A percentile compares a stretch with the other conserved stretches of the same genome.
Conservation (phyloP, 2,888 invertebrate species). For the Morpho helenor region DNA sequence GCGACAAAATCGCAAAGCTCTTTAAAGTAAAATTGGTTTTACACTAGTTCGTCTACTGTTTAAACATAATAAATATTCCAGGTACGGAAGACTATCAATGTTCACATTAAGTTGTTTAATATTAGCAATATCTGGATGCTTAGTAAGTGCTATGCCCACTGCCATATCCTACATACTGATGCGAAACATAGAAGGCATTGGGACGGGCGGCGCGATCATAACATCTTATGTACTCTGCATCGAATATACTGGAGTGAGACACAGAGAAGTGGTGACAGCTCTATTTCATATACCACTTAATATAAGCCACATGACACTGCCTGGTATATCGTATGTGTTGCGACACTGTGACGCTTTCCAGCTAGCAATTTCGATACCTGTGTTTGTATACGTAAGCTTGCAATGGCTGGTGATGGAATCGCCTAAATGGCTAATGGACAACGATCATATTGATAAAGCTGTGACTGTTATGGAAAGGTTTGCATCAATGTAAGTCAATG, state of each 20-base stretch:
- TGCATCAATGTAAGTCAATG: slow-evolving; percentile 47
- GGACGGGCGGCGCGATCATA: slow-evolving; percentile 55
- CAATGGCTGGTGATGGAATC: slow-evolving; percentile 50
- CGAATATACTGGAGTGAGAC: slow-evolving; percentile 48
- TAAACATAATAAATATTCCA: slow-evolving; percentile 30
- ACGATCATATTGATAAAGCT: slow-evolving; percentile 40
- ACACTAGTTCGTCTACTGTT: no score
- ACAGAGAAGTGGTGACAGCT: slow-evolving; percentile 53
- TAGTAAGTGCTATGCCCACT: slow-evolving; percentile 47
- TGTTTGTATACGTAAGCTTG: slow-evolving; percentile 40
- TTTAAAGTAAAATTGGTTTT: no score
- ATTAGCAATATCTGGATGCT: slow-evolving; percentile 42
- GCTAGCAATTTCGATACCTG: slow-evolving; percentile 49
- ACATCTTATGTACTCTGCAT: slow-evolving; percentile 52
- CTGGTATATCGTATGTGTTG: slow-evolving; percentile 53
- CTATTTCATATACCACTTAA: slow-evolving; percentile 56
- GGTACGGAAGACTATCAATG: slow-evolving; percentile 49
- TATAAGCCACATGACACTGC: slow-evolving; percentile 47
- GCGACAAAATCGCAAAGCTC: no score
- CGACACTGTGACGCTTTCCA: slow-evolving; percentile 52
- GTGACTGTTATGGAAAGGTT: slow-evolving; percentile 47
- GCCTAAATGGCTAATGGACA: slow-evolving; percentile 62
- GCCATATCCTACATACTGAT: slow-evolving; percentile 41
- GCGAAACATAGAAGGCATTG: slow-evolving; percentile 54
- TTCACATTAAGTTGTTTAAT: slow-evolving; percentile 39